A percentile compares a stretch with the other conserved stretches of the same genome.
phyloP scores from a whole-genome alignment of 1,140 invertebrate species.

The Drosophila repleta region DNA sequence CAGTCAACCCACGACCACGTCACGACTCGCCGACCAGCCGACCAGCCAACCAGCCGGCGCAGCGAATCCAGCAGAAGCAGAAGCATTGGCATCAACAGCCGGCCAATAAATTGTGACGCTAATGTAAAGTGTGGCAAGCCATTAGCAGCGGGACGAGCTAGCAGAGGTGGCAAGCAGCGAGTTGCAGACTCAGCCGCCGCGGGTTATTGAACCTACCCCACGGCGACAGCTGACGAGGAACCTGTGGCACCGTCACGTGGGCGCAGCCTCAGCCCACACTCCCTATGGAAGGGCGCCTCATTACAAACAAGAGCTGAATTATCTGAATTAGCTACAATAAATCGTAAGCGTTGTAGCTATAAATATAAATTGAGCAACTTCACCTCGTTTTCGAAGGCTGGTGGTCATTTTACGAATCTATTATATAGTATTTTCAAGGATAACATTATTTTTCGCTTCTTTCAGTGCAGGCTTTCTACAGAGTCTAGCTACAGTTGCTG shows the following conservation, averaged over 20 bases:
- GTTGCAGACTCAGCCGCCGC: slow-evolving; percentile 35
- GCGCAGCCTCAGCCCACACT: slow-evolving; percentile 11
- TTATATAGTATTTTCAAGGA: too few species aligned
- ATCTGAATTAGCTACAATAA: background rate
- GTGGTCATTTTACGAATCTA: too few species aligned
- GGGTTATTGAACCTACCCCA: slow-evolving; percentile 66
- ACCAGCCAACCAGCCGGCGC: slow-evolving; percentile 42
- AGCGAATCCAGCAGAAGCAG: slow-evolving; percentile 19
- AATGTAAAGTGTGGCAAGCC: slow-evolving; percentile 81
- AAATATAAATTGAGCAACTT: background rate
- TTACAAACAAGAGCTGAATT: background rate
- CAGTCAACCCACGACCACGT: slow-evolving; percentile 16
- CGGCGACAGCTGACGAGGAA: slow-evolving; percentile 46
- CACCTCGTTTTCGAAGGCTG: too few species aligned
- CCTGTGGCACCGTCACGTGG: slow-evolving; percentile 29
- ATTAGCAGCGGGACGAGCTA: slow-evolving; percentile 52
- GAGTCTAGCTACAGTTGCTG: too few species aligned
- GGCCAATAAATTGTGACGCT: slow-evolving; percentile 80
- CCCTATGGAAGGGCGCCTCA: slow-evolving; percentile 2
- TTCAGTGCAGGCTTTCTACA: too few species aligned
- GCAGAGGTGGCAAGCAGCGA: slow-evolving; percentile 7
- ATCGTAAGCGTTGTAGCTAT: background rate
- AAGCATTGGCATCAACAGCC: slow-evolving; percentile 52
- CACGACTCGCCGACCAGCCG: slow-evolving; percentile 15
- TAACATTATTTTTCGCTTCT: too few species aligned